Base-by-base conservation (phyloP, 1,140 invertebrate genomes). In the Caenorhabditis briggsae region DNA sequence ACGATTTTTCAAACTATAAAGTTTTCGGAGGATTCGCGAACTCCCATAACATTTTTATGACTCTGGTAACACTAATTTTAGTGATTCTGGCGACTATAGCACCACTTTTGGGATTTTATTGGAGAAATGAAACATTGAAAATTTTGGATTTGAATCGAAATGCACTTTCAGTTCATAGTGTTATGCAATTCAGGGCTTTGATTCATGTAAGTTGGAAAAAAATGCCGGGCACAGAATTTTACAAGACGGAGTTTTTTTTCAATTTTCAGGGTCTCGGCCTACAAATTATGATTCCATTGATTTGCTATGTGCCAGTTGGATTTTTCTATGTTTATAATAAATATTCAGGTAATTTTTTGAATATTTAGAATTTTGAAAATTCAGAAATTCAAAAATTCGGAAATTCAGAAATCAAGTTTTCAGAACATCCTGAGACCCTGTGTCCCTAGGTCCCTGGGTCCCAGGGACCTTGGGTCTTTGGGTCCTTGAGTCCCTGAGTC, bases 281-380 rank as follows among this genome's bases (percentile, higher is more conserved):
- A 6, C 70, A 78, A 78, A 78, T 78, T 0, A 50, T 78, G 46
- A 23, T 78, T 12, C 70, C 70, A 5, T 14, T 78, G 14, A 20
- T 78, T 23, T 78, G 70, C 9, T 78, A 78, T 78, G 70, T 78
- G 48, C 70, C 70, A 5, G 70, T 78, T 23, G 70, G 70, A 20
- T 50, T 50, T 23, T 78, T 78, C 46, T 78, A 78, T n/a, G n/a
- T 78, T 23, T 78, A 18, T 12, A 78, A 78, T 50, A 78, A 78
- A n/a, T 78, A 50, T 53, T 41, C 59, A 14, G 23, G 59, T 61
- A 61, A 9, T 12, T 61, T 61, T 11, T n/a, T n/a, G n/a, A n/a
- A n/a, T n/a, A n/a, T n/a, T n/a, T n/a, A n/a, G n/a, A n/a, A n/a
- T n/a, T n/a, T n/a, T n/a, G n/a, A n/a, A n/a, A n/a, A n/a, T n/a